Conservation (phyloP, 2,113 vertebrate genomes). For the Neolamprologus cancellatus region DNA sequence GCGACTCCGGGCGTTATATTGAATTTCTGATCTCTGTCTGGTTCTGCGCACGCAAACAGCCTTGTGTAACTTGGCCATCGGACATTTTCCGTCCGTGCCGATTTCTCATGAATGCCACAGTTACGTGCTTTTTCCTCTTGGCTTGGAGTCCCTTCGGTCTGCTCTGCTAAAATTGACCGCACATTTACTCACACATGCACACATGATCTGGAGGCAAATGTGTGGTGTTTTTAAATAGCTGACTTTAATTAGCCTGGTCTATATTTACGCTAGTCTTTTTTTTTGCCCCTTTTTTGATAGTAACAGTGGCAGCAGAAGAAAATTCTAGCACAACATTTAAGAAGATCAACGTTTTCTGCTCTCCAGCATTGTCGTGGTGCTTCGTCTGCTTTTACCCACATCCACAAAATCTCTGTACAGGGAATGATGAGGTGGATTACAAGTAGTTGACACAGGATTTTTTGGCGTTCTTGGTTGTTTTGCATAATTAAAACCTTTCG, state of each 20-base stretch:
- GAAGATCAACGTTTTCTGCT: neutral
- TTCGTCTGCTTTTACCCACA: neutral
- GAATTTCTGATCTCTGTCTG: constrained; percentile 59
- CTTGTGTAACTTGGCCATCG: constrained; percentile 50
- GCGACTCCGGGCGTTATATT: constrained; percentile 36
- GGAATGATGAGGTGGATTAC: neutral
- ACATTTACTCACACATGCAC: neutral
- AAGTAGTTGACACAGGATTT: neutral
- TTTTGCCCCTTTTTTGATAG: neutral
- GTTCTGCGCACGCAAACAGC: constrained; percentile 33
- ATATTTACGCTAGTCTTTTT: neutral
- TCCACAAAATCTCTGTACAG: neutral
- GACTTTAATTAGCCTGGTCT: neutral
- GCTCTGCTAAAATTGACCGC: constrained; percentile 10
- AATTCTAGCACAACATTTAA: neutral
- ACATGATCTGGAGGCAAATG: neutral
- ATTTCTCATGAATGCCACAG: constrained; percentile 22
- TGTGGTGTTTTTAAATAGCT: neutral
- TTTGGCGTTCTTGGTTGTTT: neutral
- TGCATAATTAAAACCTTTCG: neutral
- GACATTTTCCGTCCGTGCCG: constrained; percentile 65
- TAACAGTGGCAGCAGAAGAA: neutral
- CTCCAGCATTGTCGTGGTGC: accelerated
- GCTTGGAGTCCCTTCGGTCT: neutral
- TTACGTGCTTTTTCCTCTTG: constrained; percentile 39